phyloP scores from a whole-genome alignment of 2,797 vertebrate species.

The Strix occidentalis region DNA sequence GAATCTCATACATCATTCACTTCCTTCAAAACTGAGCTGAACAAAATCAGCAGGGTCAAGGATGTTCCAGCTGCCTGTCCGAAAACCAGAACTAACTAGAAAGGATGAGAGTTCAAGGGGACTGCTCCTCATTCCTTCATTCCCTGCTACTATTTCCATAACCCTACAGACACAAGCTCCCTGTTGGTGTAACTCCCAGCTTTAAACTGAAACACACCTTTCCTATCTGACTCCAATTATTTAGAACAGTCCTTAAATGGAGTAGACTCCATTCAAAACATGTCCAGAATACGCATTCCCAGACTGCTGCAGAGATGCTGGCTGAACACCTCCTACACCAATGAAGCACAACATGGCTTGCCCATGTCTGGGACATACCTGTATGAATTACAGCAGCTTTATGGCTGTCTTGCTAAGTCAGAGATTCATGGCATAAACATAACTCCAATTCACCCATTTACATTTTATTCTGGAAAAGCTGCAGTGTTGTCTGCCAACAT shows the following conservation, averaged over 20 bases:
- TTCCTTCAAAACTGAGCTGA: neutral
- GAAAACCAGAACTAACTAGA: neutral
- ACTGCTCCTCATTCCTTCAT: neutral
- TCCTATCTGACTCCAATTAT: neutral
- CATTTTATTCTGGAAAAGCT: neutral
- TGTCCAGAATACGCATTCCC: neutral
- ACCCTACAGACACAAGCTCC: neutral
- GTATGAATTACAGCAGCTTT: neutral
- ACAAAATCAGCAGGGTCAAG: neutral
- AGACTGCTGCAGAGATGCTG: neutral
- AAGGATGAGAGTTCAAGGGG: neutral
- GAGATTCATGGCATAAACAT: neutral
- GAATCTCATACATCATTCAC: neutral
- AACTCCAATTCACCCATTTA: neutral
- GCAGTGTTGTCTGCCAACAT: neutral
- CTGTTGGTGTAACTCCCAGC: neutral
- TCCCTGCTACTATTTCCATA: neutral
- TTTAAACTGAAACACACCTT: neutral
- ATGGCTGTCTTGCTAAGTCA: neutral
- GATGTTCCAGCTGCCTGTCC: neutral
- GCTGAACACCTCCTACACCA: neutral
- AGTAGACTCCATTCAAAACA: neutral
- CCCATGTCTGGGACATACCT: neutral
- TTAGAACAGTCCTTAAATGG: neutral
- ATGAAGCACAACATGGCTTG: neutral